These are phyloP conservation scores for Caenorhabditis doughertyi DNA, from an alignment of 2,888 invertebrate species.

Conservation along the genomic window DNA sequence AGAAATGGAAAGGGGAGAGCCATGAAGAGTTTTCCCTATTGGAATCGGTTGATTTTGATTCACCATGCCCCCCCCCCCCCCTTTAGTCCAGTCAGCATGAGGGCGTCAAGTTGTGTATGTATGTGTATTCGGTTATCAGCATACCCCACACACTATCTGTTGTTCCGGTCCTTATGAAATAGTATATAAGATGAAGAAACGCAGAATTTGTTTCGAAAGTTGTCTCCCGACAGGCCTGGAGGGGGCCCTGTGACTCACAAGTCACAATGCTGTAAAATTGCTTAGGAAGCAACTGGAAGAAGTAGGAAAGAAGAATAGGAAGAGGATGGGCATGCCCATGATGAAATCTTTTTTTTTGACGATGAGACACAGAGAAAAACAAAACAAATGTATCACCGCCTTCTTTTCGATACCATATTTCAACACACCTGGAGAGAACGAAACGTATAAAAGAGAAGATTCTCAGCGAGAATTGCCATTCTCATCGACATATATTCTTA, in stretches of 20 bases:
- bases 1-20: no score
- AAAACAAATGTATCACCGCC: constrained; percentile 29
- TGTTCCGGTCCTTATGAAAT: constrained; percentile 41
- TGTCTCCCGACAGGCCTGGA: constrained; percentile 33
- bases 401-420: constrained; percentile 13
- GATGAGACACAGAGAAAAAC: constrained; percentile 11
- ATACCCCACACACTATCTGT: constrained; percentile 40
- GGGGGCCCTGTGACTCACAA: constrained; percentile 44
- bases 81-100: constrained; percentile 32
- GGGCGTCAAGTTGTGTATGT: constrained; percentile 41
- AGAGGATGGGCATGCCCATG: constrained; percentile 18
- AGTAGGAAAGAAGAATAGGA: background rate
- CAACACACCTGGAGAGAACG: background rate
- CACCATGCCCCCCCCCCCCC: background rate
- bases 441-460: background rate
- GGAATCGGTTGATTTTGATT: constrained; percentile 37
- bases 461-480: background rate
- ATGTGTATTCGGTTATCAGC: constrained; percentile 40
- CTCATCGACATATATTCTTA: background rate
- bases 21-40: constrained; percentile 16
- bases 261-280: constrained; percentile 57
- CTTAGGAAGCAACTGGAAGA: constrained; percentile 45
- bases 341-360: constrained; percentile 43
- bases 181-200: constrained; percentile 15
- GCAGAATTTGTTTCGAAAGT: constrained; percentile 50